Base-by-base conservation (phyloP, 2,797 vertebrate species). In the Alexandromys oeconomus region DNA sequence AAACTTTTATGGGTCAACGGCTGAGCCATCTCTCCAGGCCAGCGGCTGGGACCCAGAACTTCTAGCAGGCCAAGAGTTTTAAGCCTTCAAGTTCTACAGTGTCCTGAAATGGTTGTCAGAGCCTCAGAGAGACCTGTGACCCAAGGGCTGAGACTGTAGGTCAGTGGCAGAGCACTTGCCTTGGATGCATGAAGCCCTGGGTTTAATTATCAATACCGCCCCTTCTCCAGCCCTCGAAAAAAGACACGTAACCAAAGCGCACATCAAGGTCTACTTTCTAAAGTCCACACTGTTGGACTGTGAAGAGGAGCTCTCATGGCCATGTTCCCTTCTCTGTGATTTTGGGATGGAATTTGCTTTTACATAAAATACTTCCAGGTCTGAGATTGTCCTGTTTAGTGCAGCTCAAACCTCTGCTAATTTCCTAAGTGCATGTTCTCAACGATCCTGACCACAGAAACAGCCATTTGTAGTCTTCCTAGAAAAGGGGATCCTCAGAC, bases 21-120 rank as follows among this genome's bases (percentile, higher is more conserved):
- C 21, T 69, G 21, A 86, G 12, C 29, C 29, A 25, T 51, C 21
- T 69, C 31, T 51, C 31, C 34, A 51, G 46, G 13, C 63, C 21
- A 51, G 25, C 25, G 34, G 0, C 5, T 76, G 13, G 31, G 51
- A 67, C 65, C 37, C 63, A 63, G 40, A 84, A 48, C 88, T 84
- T n/a, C 80, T 87, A 37, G 37, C 29, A 74, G 57, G 46, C 5
- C 74, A 67, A 73, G 63, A 76, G 67, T 46, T 65, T 65, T 71
- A 87, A 93, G 73, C 19, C 79, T 82, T 84, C 46, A 57, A 65
- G 43, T 76, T 76, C 51, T 46, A 37, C 9, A 79, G 37, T 11
- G 10, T 43, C 29, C 37, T 91, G 67, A 96, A 94, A 81, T 54
- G 63, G 9, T 77, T 92, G 76, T 76, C 9, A 76, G 84, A 69